Evolutionary conservation across 2,797 vertebrate genomes (phyloP).

Genomic region (Ciconia nigra): DNA sequence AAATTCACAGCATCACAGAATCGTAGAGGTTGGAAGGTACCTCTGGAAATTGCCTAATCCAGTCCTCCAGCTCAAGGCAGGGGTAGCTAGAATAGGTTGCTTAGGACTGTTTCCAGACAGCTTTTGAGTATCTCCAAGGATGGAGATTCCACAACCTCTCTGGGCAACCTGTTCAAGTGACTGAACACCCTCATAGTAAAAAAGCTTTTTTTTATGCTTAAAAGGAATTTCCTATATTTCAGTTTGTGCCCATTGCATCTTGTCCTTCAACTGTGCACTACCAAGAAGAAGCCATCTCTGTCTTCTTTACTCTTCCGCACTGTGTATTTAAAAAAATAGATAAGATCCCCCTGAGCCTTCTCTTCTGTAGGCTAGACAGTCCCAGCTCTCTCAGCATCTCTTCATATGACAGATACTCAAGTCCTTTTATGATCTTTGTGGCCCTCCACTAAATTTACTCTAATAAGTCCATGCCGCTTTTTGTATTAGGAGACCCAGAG

Average conservation of each 20-base stretch:
- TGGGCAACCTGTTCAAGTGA: neutral
- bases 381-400: neutral
- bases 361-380: neutral
- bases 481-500: neutral
- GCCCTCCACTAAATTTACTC: neutral
- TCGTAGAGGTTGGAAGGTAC: neutral
- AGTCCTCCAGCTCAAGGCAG: neutral
- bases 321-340: neutral
- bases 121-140: neutral
- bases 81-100: neutral
- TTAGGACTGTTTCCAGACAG: neutral
- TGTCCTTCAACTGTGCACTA: neutral
- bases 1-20: neutral
- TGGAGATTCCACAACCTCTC: no score
- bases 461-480: neutral
- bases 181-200: neutral
- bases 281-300: neutral
- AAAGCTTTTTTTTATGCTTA: neutral
- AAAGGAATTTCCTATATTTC: neutral
- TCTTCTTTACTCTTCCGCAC: neutral
- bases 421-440: neutral
- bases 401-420: neutral
- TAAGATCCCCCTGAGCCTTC: neutral
- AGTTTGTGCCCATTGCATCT: neutral
- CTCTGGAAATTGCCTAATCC: neutral